phyloP scores from a whole-genome alignment of 2,888 invertebrate genomes.

The Dendrolimus pini region DNA sequence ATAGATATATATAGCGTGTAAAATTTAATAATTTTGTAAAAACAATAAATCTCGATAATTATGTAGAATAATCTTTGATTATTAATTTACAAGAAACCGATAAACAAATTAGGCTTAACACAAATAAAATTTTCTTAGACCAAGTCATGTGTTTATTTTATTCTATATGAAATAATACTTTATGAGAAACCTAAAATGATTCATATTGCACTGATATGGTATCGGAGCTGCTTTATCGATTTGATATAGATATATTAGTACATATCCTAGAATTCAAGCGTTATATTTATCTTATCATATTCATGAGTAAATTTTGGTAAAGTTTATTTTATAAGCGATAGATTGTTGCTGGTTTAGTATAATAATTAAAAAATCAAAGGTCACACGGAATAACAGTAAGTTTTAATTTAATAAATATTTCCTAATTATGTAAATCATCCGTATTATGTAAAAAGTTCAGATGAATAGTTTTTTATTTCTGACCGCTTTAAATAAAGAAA shows the following conservation, averaged over 20 bases:
- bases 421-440: too few relatives aligned
- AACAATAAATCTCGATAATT: too few relatives aligned
- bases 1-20: too few relatives aligned
- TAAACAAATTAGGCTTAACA: too few relatives aligned
- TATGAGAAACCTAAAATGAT: background rate
- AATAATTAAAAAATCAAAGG: background rate
- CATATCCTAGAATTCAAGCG: background rate
- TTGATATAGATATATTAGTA: background rate
- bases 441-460: too few relatives aligned
- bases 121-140: too few relatives aligned
- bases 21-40: too few relatives aligned
- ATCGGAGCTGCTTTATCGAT: background rate
- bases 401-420: background rate
- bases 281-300: conserved; percentile 3
- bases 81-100: too few relatives aligned
- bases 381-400: background rate
- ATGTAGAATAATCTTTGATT: too few relatives aligned
- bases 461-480: too few relatives aligned
- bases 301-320: background rate
- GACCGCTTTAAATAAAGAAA: too few relatives aligned
- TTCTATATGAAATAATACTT: background rate
- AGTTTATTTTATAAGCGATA: background rate
- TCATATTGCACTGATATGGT: background rate
- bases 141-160: conserved; percentile 3
- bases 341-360: background rate